Percentiles rank a stretch among this genome's conserved stretches.
Conservation (phyloP, 2,888 invertebrate genomes). For the Camponotus fellah region DNA sequence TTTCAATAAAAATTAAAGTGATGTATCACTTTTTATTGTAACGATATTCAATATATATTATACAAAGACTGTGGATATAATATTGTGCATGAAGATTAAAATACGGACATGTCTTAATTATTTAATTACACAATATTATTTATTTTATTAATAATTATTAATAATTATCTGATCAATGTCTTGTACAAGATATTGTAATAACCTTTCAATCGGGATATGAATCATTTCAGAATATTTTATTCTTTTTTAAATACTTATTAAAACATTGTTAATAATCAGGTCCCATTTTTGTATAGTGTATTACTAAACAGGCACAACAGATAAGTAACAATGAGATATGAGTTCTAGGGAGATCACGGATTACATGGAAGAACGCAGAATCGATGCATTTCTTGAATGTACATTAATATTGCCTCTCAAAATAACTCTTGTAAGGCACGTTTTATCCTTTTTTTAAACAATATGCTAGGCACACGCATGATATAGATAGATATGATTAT, state of each 20-base stretch:
- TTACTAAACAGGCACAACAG: slow-evolving; percentile 6
- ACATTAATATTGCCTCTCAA: slow-evolving; percentile 33
- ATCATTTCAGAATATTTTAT: neutral
- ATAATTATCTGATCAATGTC: neutral
- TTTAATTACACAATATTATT: neutral
- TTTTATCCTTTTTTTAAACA: slow-evolving; percentile 16
- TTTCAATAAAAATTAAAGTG: neutral
- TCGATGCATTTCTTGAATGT: slow-evolving; percentile 25
- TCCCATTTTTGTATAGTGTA: slow-evolving; percentile 12
- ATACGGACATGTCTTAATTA: neutral
- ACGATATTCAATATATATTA: neutral
- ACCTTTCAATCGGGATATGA: neutral
- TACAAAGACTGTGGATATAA: neutral
- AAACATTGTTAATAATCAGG: slow-evolving; percentile 29
- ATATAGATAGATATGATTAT: neutral
- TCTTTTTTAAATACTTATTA: slow-evolving; percentile 5
- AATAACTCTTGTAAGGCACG: slow-evolving; percentile 40
- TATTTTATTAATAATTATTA: too few species aligned
- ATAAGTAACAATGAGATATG: neutral
- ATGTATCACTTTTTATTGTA: neutral
- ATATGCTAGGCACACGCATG: slow-evolving; percentile 17
- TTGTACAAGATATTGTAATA: neutral
- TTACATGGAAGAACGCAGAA: slow-evolving; percentile 40
- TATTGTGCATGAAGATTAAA: neutral
- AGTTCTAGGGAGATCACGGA: neutral